Evolutionary conservation across 1,140 invertebrate genomes (phyloP).

Genomic region (Aleiodes sp.): DNA sequence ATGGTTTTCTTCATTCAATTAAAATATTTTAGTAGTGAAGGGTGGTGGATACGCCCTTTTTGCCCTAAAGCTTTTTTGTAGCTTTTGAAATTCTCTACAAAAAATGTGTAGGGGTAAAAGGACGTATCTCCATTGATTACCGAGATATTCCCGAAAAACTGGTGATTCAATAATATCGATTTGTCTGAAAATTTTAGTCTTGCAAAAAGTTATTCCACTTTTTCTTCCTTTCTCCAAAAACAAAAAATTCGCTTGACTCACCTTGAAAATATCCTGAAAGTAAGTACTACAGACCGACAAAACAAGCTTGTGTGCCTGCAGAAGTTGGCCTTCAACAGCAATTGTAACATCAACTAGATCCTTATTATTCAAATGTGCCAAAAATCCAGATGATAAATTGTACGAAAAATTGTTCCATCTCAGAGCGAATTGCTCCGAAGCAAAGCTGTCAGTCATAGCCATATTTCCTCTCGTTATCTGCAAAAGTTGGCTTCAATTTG

Average conservation of each 20-base stretch:
- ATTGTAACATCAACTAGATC: conserved; percentile 85
- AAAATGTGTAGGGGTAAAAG: too few species aligned
- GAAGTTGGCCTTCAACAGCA: conserved; percentile 79
- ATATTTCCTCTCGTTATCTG: background rate
- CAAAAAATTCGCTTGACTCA: too few species aligned
- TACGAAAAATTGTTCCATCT: conserved; percentile 79
- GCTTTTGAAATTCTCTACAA: too few species aligned
- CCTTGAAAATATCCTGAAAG: conserved; percentile 84
- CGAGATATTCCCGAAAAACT: too few species aligned
- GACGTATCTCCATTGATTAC: too few species aligned
- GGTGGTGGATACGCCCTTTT: background rate
- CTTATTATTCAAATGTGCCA: conserved; percentile 73
- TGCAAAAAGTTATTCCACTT: too few species aligned
- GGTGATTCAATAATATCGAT: too few species aligned
- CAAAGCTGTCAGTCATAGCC: conserved; percentile 34
- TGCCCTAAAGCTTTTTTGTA: too few species aligned
- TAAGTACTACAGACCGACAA: conserved; percentile 84
- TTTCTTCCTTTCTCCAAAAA: too few species aligned
- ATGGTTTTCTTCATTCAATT: background rate
- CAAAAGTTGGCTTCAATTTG: too few species aligned
- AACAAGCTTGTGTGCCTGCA: conserved; percentile 85
- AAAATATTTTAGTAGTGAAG: background rate
- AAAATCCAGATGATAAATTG: conserved; percentile 75
- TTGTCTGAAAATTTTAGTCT: background rate
- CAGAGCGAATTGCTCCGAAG: conserved; percentile 75